Conservation (phyloP, 2,888 invertebrate species). For the Andricus quercusramuli region DNA sequence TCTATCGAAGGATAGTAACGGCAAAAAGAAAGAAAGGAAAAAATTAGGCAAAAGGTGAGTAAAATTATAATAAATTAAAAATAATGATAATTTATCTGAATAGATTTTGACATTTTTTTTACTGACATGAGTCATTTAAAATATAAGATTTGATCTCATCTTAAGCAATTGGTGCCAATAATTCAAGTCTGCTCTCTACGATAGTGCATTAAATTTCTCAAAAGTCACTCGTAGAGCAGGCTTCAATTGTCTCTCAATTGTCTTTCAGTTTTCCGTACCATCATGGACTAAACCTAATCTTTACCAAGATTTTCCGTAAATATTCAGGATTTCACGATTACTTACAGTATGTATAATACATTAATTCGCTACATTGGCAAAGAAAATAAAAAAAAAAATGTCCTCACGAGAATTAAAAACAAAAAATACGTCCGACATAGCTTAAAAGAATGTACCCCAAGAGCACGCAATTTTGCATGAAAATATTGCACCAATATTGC, state of each 20-base stretch:
- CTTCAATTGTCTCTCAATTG: neutral
- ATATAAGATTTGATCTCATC: neutral
- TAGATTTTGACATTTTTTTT: no score
- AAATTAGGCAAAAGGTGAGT: neutral
- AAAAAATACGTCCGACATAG: conserved; percentile 28
- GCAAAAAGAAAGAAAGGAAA: neutral
- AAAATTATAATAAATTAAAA: no score
- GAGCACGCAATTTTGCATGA: no score
- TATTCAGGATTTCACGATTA: conserved; percentile 65
- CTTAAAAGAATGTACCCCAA: conserved; percentile 47
- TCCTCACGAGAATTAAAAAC: conserved; percentile 43
- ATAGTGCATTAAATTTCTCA: neutral
- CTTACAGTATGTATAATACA: conserved; percentile 61
- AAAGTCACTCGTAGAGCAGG: no score
- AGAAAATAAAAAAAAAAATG: conserved; percentile 20
- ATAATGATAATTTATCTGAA: no score
- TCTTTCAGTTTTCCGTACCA: neutral
- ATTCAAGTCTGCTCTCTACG: neutral
- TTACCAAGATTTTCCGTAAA: conserved; percentile 59
- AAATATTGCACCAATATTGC: no score
- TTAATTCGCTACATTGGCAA: conserved; percentile 41
- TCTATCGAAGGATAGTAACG: neutral
- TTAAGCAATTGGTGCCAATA: neutral
- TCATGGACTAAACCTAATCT: conserved; percentile 19
- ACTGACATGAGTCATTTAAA: neutral